Conservation (phyloP, 2,888 invertebrate genomes). For the Zeuzera pyrina region DNA sequence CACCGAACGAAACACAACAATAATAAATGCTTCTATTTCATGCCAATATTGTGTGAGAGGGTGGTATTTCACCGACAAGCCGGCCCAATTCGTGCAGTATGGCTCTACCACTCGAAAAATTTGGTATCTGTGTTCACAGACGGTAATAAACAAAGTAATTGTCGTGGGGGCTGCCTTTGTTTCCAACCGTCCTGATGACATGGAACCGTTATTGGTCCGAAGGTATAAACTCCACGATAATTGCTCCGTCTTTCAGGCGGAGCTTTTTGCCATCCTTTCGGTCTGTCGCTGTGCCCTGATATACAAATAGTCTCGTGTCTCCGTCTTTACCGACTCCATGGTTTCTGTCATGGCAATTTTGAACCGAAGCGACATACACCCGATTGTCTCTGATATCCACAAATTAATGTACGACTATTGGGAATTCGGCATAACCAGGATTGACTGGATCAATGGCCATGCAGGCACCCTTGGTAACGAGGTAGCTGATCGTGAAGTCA, state of each 20-base stretch:
- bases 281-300: not conserved
- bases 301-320: not conserved
- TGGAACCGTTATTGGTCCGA: not conserved
- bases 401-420: not conserved
- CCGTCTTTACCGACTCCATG: not conserved
- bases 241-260: not conserved
- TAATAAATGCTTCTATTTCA: no score
- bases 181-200: not conserved
- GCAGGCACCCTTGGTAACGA: not conserved
- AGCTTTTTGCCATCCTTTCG: not conserved
- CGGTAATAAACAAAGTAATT: not conserved
- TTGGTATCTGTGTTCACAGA: not conserved
- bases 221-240: not conserved
- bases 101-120: no score
- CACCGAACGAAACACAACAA: no score
- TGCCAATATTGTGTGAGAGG: no score
- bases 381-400: not conserved
- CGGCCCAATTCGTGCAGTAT: no score
- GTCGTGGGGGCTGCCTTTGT: not conserved
- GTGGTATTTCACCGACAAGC: no score
- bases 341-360: not conserved
- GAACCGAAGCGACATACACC: not conserved
- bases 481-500: not conserved
- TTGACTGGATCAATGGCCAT: not conserved
- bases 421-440: not conserved